phyloP scores from a whole-genome alignment of 2,888 invertebrate species.

The Eurytoma adleriae region DNA sequence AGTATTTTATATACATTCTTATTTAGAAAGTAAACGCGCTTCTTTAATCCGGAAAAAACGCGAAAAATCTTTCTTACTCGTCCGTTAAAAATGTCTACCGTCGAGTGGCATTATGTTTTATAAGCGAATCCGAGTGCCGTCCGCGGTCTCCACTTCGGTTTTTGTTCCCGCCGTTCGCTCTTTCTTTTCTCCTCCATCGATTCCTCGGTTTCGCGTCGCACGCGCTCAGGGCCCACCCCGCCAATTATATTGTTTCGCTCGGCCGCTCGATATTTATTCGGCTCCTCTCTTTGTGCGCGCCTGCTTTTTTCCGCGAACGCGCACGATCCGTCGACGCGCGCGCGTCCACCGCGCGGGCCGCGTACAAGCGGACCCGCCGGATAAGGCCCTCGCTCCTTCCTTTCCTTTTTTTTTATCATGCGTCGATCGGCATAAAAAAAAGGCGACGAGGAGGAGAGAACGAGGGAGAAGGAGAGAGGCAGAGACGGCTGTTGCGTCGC shows the following conservation, averaged over 20 bases:
- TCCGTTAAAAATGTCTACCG: background rate
- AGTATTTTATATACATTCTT: no score
- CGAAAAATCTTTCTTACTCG: no score
- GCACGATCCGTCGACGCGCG: constrained; percentile 58
- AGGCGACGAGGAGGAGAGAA: background rate
- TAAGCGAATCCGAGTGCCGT: constrained; percentile 30
- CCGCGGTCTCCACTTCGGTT: background rate
- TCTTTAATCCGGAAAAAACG: no score
- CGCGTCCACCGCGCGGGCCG: constrained; percentile 27
- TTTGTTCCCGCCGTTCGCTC: constrained; percentile 11
- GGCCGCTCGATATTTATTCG: constrained; percentile 55
- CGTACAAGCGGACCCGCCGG: constrained; percentile 56
- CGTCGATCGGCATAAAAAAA: background rate
- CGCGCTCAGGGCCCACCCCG: constrained; percentile 8
- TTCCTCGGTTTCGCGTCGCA: constrained; percentile 1
- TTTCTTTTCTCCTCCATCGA: constrained; percentile 5
- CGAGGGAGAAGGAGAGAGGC: constrained; percentile 18
- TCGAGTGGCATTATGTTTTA: constrained; percentile 38
- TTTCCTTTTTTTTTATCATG: constrained; percentile 39
- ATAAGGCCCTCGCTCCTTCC: constrained; percentile 29
- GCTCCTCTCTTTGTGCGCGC: constrained; percentile 49
- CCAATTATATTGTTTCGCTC: constrained; percentile 57
- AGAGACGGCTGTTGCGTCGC: constrained; percentile 4
- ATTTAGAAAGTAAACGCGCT: no score
- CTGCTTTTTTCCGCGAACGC: constrained; percentile 8